phyloP scores from a whole-genome alignment of 2,888 invertebrate genomes.

The Caenorhabditis japonica region DNA sequence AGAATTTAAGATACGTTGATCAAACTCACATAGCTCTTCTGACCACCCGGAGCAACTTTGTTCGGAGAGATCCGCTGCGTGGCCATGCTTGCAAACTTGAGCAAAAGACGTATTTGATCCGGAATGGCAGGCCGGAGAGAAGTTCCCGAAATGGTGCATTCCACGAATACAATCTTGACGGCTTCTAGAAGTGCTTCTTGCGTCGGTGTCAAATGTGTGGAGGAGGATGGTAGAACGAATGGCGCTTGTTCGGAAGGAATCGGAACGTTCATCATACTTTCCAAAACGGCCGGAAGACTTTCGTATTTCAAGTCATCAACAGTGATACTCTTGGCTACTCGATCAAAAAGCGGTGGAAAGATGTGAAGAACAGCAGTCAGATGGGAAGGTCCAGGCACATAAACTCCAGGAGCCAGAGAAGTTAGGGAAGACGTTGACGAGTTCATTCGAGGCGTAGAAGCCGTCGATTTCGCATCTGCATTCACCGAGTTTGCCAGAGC shows the following conservation, averaged over 20 bases:
- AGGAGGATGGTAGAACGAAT: constrained; percentile 85
- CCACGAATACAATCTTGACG: constrained; percentile 88
- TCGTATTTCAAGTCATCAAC: constrained; percentile 60
- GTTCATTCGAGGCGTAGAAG: constrained; percentile 44
- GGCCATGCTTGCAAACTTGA: constrained; percentile 77
- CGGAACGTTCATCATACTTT: constrained; percentile 85
- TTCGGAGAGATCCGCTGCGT: constrained; percentile 56
- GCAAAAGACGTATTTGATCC: constrained; percentile 78
- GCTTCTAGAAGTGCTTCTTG: constrained; percentile 89
- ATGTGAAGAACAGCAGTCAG: constrained; percentile 94
- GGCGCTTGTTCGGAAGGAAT: constrained; percentile 87
- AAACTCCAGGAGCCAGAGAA: constrained; percentile 77
- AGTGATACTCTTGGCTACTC: constrained; percentile 56
- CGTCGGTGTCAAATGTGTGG: constrained; percentile 87
- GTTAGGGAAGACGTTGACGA: constrained; percentile 38
- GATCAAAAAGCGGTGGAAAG: constrained; percentile 89
- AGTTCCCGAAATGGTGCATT: constrained; percentile 55
- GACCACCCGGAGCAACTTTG: constrained; percentile 51
- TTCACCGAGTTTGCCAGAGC: constrained; percentile 28
- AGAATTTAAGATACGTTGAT: not conserved
- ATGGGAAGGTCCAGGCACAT: constrained; percentile 92
- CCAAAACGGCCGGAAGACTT: constrained; percentile 57
- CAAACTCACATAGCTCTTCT: constrained; percentile 55
- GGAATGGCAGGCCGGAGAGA: constrained; percentile 74
- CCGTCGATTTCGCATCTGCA: constrained; percentile 19